phyloP scores from a whole-genome alignment of 2,113 vertebrate genomes.

The Lontra canadensis region DNA sequence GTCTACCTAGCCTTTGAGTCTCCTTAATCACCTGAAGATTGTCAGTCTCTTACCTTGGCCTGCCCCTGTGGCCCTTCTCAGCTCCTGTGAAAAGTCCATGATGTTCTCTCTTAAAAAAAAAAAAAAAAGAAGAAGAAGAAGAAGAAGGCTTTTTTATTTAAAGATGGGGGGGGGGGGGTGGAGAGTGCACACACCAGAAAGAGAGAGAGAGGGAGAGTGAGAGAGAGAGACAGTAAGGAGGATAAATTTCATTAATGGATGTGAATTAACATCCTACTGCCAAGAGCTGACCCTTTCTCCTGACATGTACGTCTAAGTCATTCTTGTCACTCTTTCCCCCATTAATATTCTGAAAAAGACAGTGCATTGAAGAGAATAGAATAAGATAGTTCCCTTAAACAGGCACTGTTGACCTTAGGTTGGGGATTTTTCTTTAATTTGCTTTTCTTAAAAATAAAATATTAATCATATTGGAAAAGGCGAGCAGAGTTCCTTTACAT shows the following conservation, averaged over 20 bases:
- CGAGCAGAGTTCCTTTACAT: conserved; percentile 86
- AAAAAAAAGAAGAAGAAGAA: conserved; percentile 56
- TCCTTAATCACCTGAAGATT: conserved; percentile 99
- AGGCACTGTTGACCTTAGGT: conserved; percentile 94
- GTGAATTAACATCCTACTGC: conserved; percentile 94
- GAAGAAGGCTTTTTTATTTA: conserved; percentile 84
- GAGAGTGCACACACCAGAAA: conserved; percentile 17
- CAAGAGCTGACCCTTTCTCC: conserved; percentile 93
- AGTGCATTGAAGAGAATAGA: conserved; percentile 88
- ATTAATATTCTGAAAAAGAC: conserved; percentile 93
- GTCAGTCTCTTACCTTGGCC: conserved; percentile 95
- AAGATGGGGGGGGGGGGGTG: conserved; percentile 72
- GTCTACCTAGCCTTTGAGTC: conserved; percentile 98
- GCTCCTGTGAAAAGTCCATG: conserved; percentile 88
- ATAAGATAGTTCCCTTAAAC: conserved; percentile 94
- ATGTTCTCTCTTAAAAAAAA: conserved; percentile 78
- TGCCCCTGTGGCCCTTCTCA: conserved; percentile 91
- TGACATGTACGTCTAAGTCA: conserved; percentile 93
- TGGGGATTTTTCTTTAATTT: conserved; percentile 92
- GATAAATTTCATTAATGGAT: conserved; percentile 96
- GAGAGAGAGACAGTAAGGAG: conserved; percentile 86
- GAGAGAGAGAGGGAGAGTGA: conserved; percentile 80
- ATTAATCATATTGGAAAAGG: conserved; percentile 94
- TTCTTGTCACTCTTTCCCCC: conserved; percentile 91
- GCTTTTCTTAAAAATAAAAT: conserved; percentile 97